Evolutionary conservation across 2,888 invertebrate genomes (phyloP), one percentile per base, ranked within the genome.

Genomic region (Helleia helle): DNA sequence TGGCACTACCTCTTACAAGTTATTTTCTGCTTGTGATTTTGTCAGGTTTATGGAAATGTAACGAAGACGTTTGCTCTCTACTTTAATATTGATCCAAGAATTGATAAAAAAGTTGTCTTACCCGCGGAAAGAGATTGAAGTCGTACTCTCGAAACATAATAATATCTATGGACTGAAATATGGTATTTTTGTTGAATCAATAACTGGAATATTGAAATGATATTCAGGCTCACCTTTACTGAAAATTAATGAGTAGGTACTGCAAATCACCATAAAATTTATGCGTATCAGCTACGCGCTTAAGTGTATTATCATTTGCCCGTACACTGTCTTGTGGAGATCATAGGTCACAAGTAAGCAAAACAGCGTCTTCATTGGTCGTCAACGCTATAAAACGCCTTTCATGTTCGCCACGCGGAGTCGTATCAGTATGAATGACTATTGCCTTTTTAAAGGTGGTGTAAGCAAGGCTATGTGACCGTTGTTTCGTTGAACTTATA

Each of bases 221-320:
- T 63, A 63, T 11, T 61, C 57, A 29, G 55, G 53, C 39, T 63
- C 45, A 3, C 59, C 56, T 34, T 49, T 51, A 12, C 58, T 50
- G 43, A 65, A 72, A 15, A 68, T 58, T 1, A 74, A 1, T 1
- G 66, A n/a, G n/a, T n/a, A n/a, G 68, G 40, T 74, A 73, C 31
- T 61, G 52, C 13, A 73, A 45, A 1, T 70, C 56, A 42, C 73
- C 69, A 40, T 64, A 62, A 25, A 50, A 62, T 25, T 48, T 50
- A 27, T 65, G 60, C 9, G 58, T 59, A 18, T 70, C 63, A 0
- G 49, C 31, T 2, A 71, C 56, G 4, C 55, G 40, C n/a, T 46
- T 34, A n/a, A 71, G 31, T n/a, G 29, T 41, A 22, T 50, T 47
- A 38, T 56, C 36, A 47, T 48, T 49, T 42, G 48, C 22, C n/a